Percentiles rank a stretch among this genome's conserved stretches.
phyloP scores from a whole-genome alignment of 1,140 invertebrate genomes.

The Panagrolaimus sp. region DNA sequence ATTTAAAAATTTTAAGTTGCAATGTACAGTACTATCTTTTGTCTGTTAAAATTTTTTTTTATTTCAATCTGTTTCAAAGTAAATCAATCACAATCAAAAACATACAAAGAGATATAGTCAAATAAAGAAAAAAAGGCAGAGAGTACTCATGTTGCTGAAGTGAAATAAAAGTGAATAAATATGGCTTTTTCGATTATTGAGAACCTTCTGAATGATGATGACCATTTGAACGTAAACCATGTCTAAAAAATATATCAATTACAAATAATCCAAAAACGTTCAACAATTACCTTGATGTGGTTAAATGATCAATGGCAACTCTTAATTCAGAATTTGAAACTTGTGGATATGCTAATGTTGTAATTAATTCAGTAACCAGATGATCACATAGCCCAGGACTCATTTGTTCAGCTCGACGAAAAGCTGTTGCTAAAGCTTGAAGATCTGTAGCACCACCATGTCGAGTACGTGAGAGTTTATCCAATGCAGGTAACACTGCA shows the following conservation, averaged over 20 bases:
- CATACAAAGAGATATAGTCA: too few species aligned
- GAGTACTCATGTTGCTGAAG: too few species aligned
- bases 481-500: slow-evolving; percentile 51
- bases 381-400: slow-evolving; percentile 55
- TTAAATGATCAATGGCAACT: slow-evolving; percentile 43
- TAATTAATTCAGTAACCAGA: slow-evolving; percentile 47
- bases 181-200: too few species aligned
- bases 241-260: background rate
- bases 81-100: too few species aligned
- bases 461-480: slow-evolving; percentile 50
- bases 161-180: too few species aligned
- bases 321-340: slow-evolving; percentile 35
- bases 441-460: slow-evolving; percentile 43
- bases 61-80: too few species aligned
- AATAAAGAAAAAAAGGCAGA: too few species aligned
- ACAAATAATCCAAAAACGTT: background rate
- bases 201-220: too few species aligned
- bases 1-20: too few species aligned
- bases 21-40: too few species aligned
- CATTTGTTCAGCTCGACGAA: slow-evolving; percentile 42
- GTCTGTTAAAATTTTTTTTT: too few species aligned
- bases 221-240: slow-evolving; percentile 4
- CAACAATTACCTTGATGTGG: slow-evolving; percentile 17
- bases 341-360: slow-evolving; percentile 47
- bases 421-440: slow-evolving; percentile 39